Percentiles rank a stretch among this genome's conserved stretches.
These are phyloP conservation scores for Sesia apiformis DNA, from an alignment of 2,888 invertebrate genomes.

Conservation along the genomic window DNA sequence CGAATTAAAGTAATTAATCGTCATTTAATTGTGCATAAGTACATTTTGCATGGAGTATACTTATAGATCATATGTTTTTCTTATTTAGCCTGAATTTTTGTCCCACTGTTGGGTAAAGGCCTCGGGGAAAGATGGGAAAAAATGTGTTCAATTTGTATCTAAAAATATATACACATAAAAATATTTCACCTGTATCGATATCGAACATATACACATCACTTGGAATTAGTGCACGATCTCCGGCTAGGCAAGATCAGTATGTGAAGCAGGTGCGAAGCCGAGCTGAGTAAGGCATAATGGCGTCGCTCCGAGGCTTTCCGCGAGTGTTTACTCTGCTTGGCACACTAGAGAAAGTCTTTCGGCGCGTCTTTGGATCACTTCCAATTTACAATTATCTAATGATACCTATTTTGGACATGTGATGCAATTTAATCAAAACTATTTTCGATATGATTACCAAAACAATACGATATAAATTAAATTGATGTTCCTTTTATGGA, in stretches of 20 bases:
- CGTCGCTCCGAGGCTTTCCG: constrained; percentile 30
- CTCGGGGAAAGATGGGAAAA: too few relatives aligned
- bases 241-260: constrained; percentile 57
- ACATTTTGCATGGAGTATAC: too few relatives aligned
- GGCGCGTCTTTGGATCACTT: constrained; percentile 10
- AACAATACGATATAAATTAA: too few relatives aligned
- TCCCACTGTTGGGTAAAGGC: too few relatives aligned
- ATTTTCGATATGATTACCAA: constrained; percentile 4
- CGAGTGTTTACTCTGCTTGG: constrained; percentile 27
- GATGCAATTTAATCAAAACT: constrained; percentile 9
- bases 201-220: constrained; percentile 31
- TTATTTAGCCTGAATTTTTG: too few relatives aligned
- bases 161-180: background rate
- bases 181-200: background rate
- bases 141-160: background rate
- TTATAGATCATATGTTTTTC: too few relatives aligned
- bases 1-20: too few relatives aligned
- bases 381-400: constrained; percentile 1
- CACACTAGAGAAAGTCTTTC: constrained; percentile 43
- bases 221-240: constrained; percentile 54
- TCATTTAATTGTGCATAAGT: too few relatives aligned
- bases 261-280: constrained; percentile 55
- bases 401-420: constrained; percentile 8
- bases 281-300: constrained; percentile 50
- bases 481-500: too few relatives aligned